These are phyloP conservation scores for Lepilemur ruficaudatus DNA, from an alignment of 2,797 vertebrate species.

Conservation along the genomic window DNA sequence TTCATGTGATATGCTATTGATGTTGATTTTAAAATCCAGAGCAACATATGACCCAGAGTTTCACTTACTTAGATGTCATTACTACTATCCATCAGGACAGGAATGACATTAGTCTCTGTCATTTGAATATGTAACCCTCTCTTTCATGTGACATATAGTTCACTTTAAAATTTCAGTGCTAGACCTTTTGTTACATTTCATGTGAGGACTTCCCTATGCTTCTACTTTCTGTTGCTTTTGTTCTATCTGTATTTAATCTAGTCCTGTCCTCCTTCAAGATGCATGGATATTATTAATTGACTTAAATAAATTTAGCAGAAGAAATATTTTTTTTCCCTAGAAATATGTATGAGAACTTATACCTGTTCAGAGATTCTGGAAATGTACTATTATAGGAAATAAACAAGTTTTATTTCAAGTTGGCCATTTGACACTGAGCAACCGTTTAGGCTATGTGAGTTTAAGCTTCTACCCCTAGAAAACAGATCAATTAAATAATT, in stretches of 20 bases:
- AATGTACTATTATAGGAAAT: background rate
- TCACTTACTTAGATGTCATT: background rate
- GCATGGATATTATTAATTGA: background rate
- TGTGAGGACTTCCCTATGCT: background rate
- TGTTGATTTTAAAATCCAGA: background rate
- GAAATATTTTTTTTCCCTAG: background rate
- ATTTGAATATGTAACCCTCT: background rate
- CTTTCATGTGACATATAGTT: background rate
- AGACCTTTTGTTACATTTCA: background rate
- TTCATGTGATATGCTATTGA: background rate
- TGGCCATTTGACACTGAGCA: background rate
- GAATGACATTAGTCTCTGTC: background rate
- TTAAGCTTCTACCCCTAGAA: background rate
- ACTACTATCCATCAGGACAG: background rate
- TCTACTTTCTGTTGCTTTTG: background rate
- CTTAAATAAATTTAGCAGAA: background rate
- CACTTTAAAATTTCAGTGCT: conserved; percentile 7
- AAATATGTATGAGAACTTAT: background rate
- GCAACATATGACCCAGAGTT: background rate
- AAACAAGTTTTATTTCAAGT: background rate
- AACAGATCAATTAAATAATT: background rate
- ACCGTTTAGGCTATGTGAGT: background rate
- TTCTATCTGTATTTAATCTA: background rate
- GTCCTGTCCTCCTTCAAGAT: background rate
- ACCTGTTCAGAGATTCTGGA: background rate